Evolutionary conservation across 2,888 invertebrate species (phyloP), one percentile per base, ranked within the genome.

Genomic region (Limnephilus marmoratus): DNA sequence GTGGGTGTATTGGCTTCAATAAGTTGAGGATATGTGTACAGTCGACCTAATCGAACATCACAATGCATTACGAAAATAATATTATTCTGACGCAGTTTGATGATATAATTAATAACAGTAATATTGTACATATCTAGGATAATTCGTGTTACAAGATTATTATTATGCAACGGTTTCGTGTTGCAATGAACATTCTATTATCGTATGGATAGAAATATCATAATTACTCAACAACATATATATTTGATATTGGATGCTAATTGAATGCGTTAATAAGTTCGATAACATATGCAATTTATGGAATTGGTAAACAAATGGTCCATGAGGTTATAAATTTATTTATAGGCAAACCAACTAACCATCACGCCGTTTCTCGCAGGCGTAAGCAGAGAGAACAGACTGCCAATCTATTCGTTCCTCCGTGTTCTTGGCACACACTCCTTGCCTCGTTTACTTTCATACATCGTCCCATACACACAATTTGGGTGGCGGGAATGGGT

Each of bases 21-120:
- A 90, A 93, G 93, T 92, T 92, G 93, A 91, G 92, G 92, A 93
- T 93, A 85, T 85, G 90, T 88, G 93, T 49, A 85, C 92, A 85
- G 90, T 93, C 83, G 12, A 81, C 87, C 87, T 13, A 91, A 88
- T 53, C n/a, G 87, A 53, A 83, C 37, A 83, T 34, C 15, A 37
- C 24, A 31, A 83, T 41, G 13, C 37, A 41, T 83, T 37, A 34
- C 31, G 13, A 18, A 37, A 83, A 37, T 37, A n/a, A 9, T 83
- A 18, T 31, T 83, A 37, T 37, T 83, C 37, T 83, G 37, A 83
- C 15, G 37, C 24, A 83, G 37, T 34, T 34, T 34, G 13, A 82
- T 31, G 29, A 82, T 68, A n/a, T 68, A 24, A 68, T 24, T 7
- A 68, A 24, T n/a, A 9, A 24, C 24, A n/a, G 7, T 24, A 24